Evolutionary conservation across 2,113 vertebrate genomes (phyloP).

Genomic region (Takifugu flavidus): DNA sequence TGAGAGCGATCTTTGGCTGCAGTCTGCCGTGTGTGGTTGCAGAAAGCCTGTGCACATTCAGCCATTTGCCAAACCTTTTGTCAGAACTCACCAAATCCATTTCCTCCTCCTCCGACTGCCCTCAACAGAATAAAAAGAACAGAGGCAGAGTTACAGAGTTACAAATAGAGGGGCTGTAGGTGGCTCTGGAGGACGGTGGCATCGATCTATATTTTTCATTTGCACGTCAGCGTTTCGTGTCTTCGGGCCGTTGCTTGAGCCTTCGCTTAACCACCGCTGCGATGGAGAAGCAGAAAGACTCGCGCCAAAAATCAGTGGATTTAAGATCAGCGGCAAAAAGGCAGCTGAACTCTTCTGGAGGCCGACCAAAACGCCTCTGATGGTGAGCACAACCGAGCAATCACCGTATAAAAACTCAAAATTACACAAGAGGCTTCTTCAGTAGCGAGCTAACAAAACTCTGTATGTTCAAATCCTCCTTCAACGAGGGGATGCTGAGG

Average conservation of each 20-base stretch:
- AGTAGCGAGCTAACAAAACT: neutral
- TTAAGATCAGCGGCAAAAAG: neutral
- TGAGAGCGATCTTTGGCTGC: slow-evolving; percentile 33
- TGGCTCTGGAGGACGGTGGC: slow-evolving; percentile 14
- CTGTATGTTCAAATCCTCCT: slow-evolving; percentile 9
- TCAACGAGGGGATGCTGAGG: slow-evolving; percentile 21
- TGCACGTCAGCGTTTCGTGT: slow-evolving; percentile 14
- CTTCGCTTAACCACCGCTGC: neutral
- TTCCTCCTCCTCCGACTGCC: slow-evolving; percentile 97
- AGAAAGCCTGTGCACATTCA: slow-evolving; percentile 50
- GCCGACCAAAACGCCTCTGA: slow-evolving; percentile 11
- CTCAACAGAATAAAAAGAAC: slow-evolving; percentile 78
- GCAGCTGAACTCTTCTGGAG: neutral
- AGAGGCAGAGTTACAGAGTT: slow-evolving; percentile 56
- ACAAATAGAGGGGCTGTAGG: slow-evolving; percentile 29
- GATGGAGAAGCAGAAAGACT: neutral
- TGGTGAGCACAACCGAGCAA: neutral
- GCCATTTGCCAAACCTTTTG: slow-evolving; percentile 57
- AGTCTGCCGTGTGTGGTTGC: slow-evolving; percentile 41
- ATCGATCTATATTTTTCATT: slow-evolving; percentile 3
- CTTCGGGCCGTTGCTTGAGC: neutral
- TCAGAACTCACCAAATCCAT: slow-evolving; percentile 96
- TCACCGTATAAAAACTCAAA: slow-evolving; percentile 11
- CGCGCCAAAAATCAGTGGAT: neutral
- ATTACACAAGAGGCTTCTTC: neutral